Evolutionary conservation across 2,888 invertebrate genomes (phyloP).

Genomic region (Ptychoptera albimana): DNA sequence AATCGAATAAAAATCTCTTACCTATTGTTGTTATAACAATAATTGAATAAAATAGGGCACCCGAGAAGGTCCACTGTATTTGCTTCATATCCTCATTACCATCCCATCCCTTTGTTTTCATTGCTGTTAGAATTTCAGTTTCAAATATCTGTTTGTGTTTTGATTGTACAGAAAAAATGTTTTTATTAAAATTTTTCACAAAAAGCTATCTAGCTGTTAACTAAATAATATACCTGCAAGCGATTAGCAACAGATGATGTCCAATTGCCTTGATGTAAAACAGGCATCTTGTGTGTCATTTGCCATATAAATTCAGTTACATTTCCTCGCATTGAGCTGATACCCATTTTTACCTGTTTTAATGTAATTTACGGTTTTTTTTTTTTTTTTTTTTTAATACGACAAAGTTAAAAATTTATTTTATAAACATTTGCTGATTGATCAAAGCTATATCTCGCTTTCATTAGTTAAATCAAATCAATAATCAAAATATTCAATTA

Average conservation of each 20-base stretch:
- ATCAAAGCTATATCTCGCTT: neutral
- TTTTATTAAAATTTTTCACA: neutral
- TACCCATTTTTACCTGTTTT: slow-evolving; percentile 56
- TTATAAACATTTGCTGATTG: no score
- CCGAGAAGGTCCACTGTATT: slow-evolving; percentile 73
- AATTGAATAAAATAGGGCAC: slow-evolving; percentile 86
- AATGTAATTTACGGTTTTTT: no score
- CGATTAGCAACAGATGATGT: slow-evolving; percentile 50
- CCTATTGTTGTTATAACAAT: slow-evolving; percentile 94
- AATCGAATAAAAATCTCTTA: slow-evolving; percentile 30
- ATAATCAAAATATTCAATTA: neutral
- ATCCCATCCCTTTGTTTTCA: slow-evolving; percentile 83
- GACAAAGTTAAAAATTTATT: slow-evolving; percentile 5
- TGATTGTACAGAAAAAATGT: slow-evolving; percentile 3
- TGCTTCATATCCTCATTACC: slow-evolving; percentile 49
- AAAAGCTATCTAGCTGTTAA: neutral
- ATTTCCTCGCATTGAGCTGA: slow-evolving; percentile 52
- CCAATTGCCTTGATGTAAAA: slow-evolving; percentile 64
- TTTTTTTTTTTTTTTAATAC: no score
- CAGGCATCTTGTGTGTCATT: slow-evolving; percentile 33
- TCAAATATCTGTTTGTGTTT: slow-evolving; percentile 37
- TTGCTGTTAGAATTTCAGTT: slow-evolving; percentile 56
- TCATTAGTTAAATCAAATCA: neutral
- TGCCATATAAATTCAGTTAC: slow-evolving; percentile 67
- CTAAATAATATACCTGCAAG: slow-evolving; percentile 30